phyloP scores from a whole-genome alignment of 2,888 invertebrate species.

The Leptopilina drosophilae region DNA sequence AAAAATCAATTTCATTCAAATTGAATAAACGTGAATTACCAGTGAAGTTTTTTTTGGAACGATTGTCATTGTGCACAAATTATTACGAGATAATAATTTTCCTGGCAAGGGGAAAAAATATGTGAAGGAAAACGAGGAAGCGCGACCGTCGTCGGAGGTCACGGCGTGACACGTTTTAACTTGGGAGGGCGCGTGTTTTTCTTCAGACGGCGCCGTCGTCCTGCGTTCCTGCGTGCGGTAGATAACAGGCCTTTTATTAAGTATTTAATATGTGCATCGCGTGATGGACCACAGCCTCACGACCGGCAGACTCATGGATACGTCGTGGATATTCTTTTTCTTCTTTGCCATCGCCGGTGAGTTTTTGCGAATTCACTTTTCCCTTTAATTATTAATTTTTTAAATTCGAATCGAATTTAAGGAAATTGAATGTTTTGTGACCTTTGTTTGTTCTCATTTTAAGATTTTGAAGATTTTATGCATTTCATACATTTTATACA shows the following conservation, averaged over 20 bases:
- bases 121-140: constrained; percentile 46
- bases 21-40: not conserved
- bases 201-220: constrained; percentile 36
- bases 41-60: not conserved
- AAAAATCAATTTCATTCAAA: not conserved
- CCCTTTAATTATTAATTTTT: not conserved
- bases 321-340: constrained; percentile 64
- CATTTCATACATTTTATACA: no score
- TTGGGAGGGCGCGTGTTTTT: constrained; percentile 41
- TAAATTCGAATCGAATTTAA: not conserved
- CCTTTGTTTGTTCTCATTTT: no score
- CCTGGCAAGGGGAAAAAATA: constrained; percentile 33
- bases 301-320: constrained; percentile 66
- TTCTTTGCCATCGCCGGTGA: constrained; percentile 69
- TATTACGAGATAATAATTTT: not conserved
- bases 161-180: constrained; percentile 41
- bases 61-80: not conserved
- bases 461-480: no score
- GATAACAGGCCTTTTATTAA: constrained; percentile 27
- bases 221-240: constrained; percentile 35
- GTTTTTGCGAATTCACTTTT: constrained; percentile 42
- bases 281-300: constrained; percentile 51
- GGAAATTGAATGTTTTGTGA: no score
- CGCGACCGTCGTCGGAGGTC: constrained; percentile 44
- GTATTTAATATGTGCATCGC: constrained; percentile 43